Percentiles rank a stretch among this genome's conserved stretches.
Evolutionary conservation across 2,888 invertebrate species (phyloP).

Genomic region (Eustalomyia histrio): DNA sequence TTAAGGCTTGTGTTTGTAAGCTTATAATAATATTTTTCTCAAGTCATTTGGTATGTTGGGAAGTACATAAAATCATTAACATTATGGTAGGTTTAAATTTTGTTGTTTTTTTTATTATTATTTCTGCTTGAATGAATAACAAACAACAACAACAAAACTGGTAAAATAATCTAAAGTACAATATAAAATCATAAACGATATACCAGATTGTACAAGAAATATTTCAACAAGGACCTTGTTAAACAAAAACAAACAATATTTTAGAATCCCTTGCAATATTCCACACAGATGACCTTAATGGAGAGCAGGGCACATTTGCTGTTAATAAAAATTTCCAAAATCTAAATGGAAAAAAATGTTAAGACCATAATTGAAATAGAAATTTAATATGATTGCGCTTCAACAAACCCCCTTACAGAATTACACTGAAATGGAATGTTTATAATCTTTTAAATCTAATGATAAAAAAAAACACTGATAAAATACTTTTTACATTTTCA

Average conservation of each 20-base stretch:
- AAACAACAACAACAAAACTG: neutral
- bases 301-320: neutral
- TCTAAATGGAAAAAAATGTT: neutral
- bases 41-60: too few relatives aligned
- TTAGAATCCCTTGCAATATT: neutral
- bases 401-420: neutral
- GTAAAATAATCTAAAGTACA: neutral
- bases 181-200: too few relatives aligned
- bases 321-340: neutral
- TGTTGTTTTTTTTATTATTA: too few relatives aligned
- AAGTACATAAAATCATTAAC: neutral
- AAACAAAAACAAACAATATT: neutral
- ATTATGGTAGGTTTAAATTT: neutral
- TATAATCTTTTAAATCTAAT: neutral
- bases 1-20: too few relatives aligned
- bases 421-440: neutral
- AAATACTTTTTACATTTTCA: neutral
- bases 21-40: too few relatives aligned
- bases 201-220: neutral
- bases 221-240: neutral
- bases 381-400: neutral
- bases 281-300: constrained; percentile 18
- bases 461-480: constrained; percentile 1
- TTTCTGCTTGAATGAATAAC: neutral
- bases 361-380: neutral